A percentile compares a stretch with the other conserved stretches of the same genome.
These are phyloP conservation scores for Scaptomyza montana DNA, from an alignment of 1,140 invertebrate genomes.

Conservation along the genomic window DNA sequence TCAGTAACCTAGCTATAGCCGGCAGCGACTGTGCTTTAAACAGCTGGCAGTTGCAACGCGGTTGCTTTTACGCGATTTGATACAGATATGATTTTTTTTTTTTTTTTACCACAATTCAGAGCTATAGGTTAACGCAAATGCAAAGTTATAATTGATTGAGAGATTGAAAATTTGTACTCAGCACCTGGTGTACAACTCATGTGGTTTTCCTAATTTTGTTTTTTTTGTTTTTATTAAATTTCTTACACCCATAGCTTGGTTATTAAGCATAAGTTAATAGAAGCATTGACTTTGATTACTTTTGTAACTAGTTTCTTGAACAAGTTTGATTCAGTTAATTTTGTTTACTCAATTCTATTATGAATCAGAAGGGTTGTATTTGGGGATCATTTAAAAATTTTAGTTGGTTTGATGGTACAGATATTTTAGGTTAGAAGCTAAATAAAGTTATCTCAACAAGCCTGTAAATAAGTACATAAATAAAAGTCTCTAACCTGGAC, in stretches of 20 bases:
- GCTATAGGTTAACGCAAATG: neutral
- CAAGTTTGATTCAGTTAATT: neutral
- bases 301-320: neutral
- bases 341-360: neutral
- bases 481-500: no score
- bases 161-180: slow-evolving; percentile 3
- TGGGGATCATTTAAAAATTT: no score
- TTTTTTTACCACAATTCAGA: neutral
- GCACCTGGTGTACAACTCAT: neutral
- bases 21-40: neutral
- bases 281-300: slow-evolving; percentile 1
- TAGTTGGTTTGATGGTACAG: no score
- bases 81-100: neutral
- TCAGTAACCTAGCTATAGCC: slow-evolving; percentile 25
- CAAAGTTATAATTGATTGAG: neutral
- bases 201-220: no score
- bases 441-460: no score
- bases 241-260: no score
- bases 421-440: no score
- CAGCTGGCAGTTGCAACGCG: slow-evolving; percentile 2
- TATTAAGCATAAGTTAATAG: neutral
- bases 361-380: neutral
- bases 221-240: neutral
- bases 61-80: neutral
- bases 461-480: no score